Evolutionary conservation across 2,888 invertebrate species (phyloP).

Genomic region (Nephrotoma flavescens): DNA sequence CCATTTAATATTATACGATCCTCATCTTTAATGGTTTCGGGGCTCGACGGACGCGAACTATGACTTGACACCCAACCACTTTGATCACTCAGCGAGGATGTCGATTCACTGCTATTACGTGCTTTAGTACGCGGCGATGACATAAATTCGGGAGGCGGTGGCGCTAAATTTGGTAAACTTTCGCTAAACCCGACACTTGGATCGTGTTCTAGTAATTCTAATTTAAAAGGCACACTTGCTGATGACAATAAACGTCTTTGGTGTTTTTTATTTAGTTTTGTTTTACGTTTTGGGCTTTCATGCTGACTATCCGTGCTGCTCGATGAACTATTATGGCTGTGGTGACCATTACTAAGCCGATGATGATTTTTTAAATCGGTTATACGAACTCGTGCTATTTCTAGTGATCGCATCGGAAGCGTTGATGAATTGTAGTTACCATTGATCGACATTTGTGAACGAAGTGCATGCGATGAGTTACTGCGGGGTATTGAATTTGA

Average conservation of each 20-base stretch:
- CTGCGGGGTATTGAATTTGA: constrained; percentile 43
- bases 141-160: constrained; percentile 44
- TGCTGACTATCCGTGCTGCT: constrained; percentile 42
- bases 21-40: constrained; percentile 32
- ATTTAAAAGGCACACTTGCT: constrained; percentile 48
- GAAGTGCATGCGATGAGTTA: constrained; percentile 44
- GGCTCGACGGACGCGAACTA: constrained; percentile 46
- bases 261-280: constrained; percentile 16
- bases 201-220: constrained; percentile 34
- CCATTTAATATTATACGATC: constrained; percentile 38
- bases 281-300: constrained; percentile 36
- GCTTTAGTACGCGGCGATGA: constrained; percentile 33
- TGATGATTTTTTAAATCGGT: constrained; percentile 30
- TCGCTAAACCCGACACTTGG: constrained; percentile 41
- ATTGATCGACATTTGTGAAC: constrained; percentile 21
- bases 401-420: constrained; percentile 27
- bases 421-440: constrained; percentile 14
- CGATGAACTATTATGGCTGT: constrained; percentile 13
- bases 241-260: constrained; percentile 33
- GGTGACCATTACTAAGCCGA: constrained; percentile 21
- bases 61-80: constrained; percentile 81
- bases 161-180: constrained; percentile 55
- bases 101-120: constrained; percentile 38
- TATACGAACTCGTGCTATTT: constrained; percentile 29
- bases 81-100: constrained; percentile 62